A percentile compares a stretch with the other conserved stretches of the same genome.
phyloP scores from a whole-genome alignment of 2,113 vertebrate species.

The Bujurquina vittata region DNA sequence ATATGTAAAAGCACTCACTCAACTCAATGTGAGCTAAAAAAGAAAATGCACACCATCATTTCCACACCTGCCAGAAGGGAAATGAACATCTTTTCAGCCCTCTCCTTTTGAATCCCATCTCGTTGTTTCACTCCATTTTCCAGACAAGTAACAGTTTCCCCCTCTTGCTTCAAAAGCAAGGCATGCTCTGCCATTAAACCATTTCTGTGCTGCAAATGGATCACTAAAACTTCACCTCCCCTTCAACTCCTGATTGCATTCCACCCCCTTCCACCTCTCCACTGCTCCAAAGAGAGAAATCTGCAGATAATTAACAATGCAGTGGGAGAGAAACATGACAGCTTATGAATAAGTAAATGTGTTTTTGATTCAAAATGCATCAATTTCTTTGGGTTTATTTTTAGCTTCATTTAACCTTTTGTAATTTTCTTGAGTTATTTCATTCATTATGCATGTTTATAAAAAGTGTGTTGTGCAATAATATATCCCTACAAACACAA shows the following conservation, averaged over 20 bases:
- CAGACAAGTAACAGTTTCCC: slow-evolving; percentile 25
- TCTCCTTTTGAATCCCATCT: neutral
- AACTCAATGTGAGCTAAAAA: neutral
- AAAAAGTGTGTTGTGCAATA: neutral
- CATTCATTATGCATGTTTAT: slow-evolving; percentile 36
- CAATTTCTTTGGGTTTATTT: slow-evolving; percentile 9
- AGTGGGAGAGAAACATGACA: slow-evolving; percentile 32
- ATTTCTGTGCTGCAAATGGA: slow-evolving; percentile 15
- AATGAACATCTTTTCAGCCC: slow-evolving; percentile 1
- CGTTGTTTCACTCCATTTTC: slow-evolving; percentile 14
- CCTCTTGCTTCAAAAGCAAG: slow-evolving; percentile 16
- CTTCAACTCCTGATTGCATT: slow-evolving; percentile 36
- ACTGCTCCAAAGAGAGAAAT: slow-evolving; percentile 3
- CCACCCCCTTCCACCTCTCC: slow-evolving; percentile 4
- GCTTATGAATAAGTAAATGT: slow-evolving; percentile 55
- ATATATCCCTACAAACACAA: slow-evolving; percentile 12
- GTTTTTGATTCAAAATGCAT: slow-evolving; percentile 19
- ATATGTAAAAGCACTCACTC: neutral
- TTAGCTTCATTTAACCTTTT: neutral
- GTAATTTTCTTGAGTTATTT: slow-evolving; percentile 8
- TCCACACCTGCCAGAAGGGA: neutral
- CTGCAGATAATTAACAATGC: slow-evolving; percentile 54
- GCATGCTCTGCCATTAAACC: slow-evolving; percentile 2
- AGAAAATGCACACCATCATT: neutral
- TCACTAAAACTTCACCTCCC: slow-evolving; percentile 30